Percentiles rank a stretch among this genome's conserved stretches.
Evolutionary conservation across 2,888 invertebrate genomes (phyloP).

Genomic region (Pomacea canaliculata): DNA sequence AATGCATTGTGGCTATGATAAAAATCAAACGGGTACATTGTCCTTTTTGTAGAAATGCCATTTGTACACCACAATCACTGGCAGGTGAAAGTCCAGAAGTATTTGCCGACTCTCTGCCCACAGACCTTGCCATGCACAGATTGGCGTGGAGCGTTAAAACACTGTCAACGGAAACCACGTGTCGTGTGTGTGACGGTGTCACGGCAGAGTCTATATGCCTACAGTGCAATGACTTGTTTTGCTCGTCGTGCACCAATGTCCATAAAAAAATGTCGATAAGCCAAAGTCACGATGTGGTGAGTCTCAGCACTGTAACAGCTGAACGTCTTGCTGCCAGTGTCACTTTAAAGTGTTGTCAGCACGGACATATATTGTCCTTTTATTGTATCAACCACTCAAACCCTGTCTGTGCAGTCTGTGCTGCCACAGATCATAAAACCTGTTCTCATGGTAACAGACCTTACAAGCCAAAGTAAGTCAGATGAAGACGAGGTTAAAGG

Average conservation of each 20-base stretch:
- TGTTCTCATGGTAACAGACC: conserved; percentile 1
- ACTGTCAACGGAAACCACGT: neutral
- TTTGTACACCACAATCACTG: too few relatives aligned
- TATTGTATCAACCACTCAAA: neutral
- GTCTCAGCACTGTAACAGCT: neutral
- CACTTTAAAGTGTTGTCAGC: neutral
- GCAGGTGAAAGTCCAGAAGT: too few relatives aligned
- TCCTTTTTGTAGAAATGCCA: too few relatives aligned
- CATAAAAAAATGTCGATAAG: neutral
- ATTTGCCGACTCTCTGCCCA: neutral
- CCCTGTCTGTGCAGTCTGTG: conserved; percentile 1
- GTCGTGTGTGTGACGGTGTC: conserved; percentile 7
- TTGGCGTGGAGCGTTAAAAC: neutral
- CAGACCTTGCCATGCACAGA: neutral
- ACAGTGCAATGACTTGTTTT: conserved; percentile 10
- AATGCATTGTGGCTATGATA: too few relatives aligned
- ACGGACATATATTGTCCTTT: neutral
- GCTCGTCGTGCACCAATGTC: conserved; percentile 2
- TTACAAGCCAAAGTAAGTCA: neutral
- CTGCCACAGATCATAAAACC: neutral
- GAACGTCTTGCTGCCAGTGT: neutral
- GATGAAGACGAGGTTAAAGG: too few relatives aligned
- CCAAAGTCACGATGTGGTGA: neutral
- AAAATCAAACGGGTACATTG: too few relatives aligned
- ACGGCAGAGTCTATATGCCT: conserved; percentile 2